Percentiles rank a stretch among this genome's conserved stretches.
Conservation (phyloP, 1,140 invertebrate genomes). For the Ostrea denselamellosa region DNA sequence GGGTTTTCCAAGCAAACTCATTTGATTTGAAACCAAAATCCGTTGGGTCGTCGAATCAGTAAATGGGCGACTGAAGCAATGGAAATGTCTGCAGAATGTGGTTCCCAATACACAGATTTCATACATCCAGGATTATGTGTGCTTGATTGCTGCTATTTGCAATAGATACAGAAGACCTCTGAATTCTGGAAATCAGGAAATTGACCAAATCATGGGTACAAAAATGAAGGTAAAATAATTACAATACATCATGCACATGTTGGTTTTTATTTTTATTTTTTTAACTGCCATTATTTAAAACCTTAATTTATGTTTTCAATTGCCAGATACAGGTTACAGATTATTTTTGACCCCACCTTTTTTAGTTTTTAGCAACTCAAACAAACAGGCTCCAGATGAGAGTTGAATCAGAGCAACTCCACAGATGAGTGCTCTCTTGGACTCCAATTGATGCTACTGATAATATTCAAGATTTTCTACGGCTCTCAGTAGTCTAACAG, state of each 20-base stretch:
- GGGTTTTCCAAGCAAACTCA: slow-evolving; percentile 31
- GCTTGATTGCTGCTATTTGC: too few species aligned
- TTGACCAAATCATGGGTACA: too few species aligned
- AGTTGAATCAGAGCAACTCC: not conserved
- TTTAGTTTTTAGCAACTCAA: not conserved
- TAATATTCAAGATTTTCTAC: not conserved
- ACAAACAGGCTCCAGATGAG: not conserved
- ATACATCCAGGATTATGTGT: slow-evolving; percentile 46
- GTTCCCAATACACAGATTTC: slow-evolving; percentile 53
- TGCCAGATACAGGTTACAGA: too few species aligned
- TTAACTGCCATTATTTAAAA: too few species aligned
- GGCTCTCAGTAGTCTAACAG: slow-evolving; percentile 26
- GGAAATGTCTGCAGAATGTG: slow-evolving; percentile 47
- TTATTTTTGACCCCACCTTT: not conserved
- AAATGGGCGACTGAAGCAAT: slow-evolving; percentile 46
- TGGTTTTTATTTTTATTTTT: too few species aligned
- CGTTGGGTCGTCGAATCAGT: slow-evolving; percentile 52
- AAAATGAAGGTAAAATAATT: too few species aligned
- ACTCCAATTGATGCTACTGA: not conserved
- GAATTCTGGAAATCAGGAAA: too few species aligned
- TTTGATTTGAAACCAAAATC: slow-evolving; percentile 42
- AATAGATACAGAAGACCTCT: too few species aligned
- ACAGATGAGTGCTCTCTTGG: not conserved
- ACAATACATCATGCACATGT: too few species aligned
- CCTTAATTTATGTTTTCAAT: too few species aligned